Base-by-base conservation (phyloP, 2,888 invertebrate genomes). In the Achlya flavicornis region DNA sequence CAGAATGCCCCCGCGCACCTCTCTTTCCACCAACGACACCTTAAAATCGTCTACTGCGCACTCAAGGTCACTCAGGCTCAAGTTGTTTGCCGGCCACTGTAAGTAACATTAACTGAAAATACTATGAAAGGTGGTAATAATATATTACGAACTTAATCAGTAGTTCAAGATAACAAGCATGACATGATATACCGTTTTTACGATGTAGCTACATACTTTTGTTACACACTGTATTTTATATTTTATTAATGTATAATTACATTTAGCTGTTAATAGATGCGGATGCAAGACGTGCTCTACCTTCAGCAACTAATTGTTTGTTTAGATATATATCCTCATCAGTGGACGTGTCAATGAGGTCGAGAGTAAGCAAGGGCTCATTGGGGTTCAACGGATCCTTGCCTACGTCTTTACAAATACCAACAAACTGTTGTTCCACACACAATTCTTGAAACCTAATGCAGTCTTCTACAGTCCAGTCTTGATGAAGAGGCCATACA, bases 401-500 rank as follows among this genome's bases (percentile, higher is more conserved):
- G 64, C 94, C 95, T 10, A 96, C 94, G 26, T 95, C 94, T 69
- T 94, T 94, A 62, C 97, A 94, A 61, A 95, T 84, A 0, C 97
- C 96, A 14, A 96, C 96, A 70, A 97, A 96, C 62, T 95, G 93
- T 75, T 96, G 95, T 46, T 96, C 95, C 46, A 96, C 95, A 7
- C 97, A 96, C 68, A 97, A 80, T 72, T 96, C 93, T 76, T 96
- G 96, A 83, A 97, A 97, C 66, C 95, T 90, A 62, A 96, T 88
- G 77, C 96, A 96, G 85, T 97, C 97, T 74, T 96, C 96, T 72
- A 96, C 95, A 0, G 95, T 94, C 96, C 97, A 97, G 86, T 97
- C 96, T 75, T 90, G 91, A 73, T 95, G 94, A 26, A 92, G 85
- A 46, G 95, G 95, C 76, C 84, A 88, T 60, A 95, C 93, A 72